These are phyloP conservation scores for Chlorops oryzae DNA, from an alignment of 1,140 invertebrate species.

Conservation along the genomic window DNA sequence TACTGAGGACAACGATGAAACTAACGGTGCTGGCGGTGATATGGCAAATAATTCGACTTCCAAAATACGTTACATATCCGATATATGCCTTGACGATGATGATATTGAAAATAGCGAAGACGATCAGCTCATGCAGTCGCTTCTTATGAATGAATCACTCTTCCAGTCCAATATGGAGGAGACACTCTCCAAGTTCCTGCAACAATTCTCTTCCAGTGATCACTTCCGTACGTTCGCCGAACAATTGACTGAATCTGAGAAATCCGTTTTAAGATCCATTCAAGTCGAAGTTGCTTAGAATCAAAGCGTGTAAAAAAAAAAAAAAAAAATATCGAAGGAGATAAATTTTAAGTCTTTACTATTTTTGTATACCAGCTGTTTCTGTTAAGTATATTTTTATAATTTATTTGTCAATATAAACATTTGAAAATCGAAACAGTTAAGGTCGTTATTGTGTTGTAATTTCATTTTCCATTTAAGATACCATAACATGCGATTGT, in stretches of 20 bases:
- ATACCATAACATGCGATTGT: too few relatives aligned
- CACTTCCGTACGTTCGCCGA: conserved; percentile 54
- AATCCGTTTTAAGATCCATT: conserved; percentile 15
- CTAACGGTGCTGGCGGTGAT: conserved; percentile 18
- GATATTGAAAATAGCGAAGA: conserved; percentile 44
- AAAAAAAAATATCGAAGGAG: too few relatives aligned
- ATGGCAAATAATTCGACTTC: conserved; percentile 17
- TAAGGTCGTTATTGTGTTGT: too few relatives aligned
- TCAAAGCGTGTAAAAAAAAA: too few relatives aligned
- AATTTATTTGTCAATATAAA: too few relatives aligned
- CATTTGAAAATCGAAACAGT: too few relatives aligned
- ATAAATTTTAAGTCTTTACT: too few relatives aligned
- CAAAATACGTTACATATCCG: conserved; percentile 33
- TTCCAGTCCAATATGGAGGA: conserved; percentile 55
- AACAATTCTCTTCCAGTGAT: conserved; percentile 56
- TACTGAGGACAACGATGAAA: conserved; percentile 40
- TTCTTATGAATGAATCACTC: conserved; percentile 56
- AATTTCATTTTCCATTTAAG: too few relatives aligned
- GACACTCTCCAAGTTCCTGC: conserved; percentile 57
- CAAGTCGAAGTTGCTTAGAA: conserved; percentile 17
- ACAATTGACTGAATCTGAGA: conserved; percentile 51
- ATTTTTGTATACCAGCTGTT: too few relatives aligned
- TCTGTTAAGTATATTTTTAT: too few relatives aligned
- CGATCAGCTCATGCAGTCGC: conserved; percentile 53
- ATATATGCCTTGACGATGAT: conserved; percentile 36